Base-by-base conservation (phyloP, 1,140 invertebrate species). In the Sycobia sp. region DNA sequence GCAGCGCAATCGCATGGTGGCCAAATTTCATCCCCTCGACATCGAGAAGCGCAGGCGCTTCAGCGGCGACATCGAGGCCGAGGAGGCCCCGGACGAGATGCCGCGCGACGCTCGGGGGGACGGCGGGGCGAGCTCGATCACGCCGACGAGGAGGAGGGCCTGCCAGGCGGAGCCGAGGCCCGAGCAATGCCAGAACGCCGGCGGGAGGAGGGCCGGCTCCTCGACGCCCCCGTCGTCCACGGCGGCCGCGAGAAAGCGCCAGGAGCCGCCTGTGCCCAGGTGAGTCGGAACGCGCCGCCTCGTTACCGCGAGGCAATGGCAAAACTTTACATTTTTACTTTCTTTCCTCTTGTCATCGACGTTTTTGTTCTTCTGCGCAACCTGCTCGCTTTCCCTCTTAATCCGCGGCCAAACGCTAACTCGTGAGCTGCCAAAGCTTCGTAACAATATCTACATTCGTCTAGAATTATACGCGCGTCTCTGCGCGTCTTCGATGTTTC, bases 1-100 rank as follows among this genome's bases (percentile, higher is more conserved):
- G 8, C 68, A 76, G 34, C 74, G 71, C 38, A 77, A 75, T 49
- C 70, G 68, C 41, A 69, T 70, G 59, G 67, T 73, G 62, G 71
- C 72, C 20, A 77, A 76, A 47, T 68, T 78, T 39, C 70, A 76
- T 3, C 14, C 25, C 11, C 25, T 49, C 1, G 39, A 41, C 11
- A 9, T 43, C 27, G 51, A 39, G 11, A 47, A 8, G 14, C 25
- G 32, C 29, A 18, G 34, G 16, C 4, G 5, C 16, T 13, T 16
- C 41, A 46, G 9, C 14, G 50, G 18, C n/a, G 36, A 18, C 10
- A 3, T 20, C 34, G 46, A 41, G 4, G 22, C 18, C n/a, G n/a
- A n/a, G n/a, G n/a, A n/a, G 7, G 11, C 4, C 14, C 7, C 47
- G 36, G 57, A 51, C 2, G 38, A 60, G 50, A 10, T n/a, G 32